Base-by-base conservation (phyloP, 1,140 invertebrate genomes). In the Calephelis nemesis region DNA sequence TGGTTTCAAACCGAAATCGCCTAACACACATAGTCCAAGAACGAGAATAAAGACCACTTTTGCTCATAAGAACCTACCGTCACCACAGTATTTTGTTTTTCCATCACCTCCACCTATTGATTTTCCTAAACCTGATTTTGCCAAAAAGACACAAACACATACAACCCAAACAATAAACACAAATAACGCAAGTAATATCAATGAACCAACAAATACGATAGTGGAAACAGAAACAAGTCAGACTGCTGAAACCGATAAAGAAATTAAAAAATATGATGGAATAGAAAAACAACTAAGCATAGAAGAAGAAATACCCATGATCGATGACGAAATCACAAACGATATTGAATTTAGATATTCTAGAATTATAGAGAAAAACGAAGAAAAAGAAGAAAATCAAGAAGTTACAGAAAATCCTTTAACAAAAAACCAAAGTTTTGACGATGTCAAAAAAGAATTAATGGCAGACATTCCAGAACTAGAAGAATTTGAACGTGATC, bases 31-130 rank as follows among this genome's bases (percentile, higher is more conserved):
- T 75, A 92, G 92, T 65, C 92, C 92, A 10, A 88, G 95, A 70
- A 95, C 94, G 19, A 88, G 94, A 79, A 95, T 95, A 49, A 94
- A 94, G 77, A 95, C 94, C 1, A 88, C 79, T 19, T 92, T 90
- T 50, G 87, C 92, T 9, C 90, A 92, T 74, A 92, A 91, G 77
- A 92, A 91, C 76, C 67, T 87, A 15, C 76, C 82, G 15, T 85
- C 86, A 49, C 92, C 92, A 15, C 92, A 92, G 70, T 92, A 92
- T 79, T 92, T 92, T 64, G 77, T 92, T 68, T 92, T 92, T 68
- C 92, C 92, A 12, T 87, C 88, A 7, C 89, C 90, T 19, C 81
- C 89, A 6, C 84, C 88, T 13, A 68, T 74, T 54, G 83, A 87
- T 62, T 75, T 77, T 72, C 48, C 67, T 58, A 58, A 60, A 58